Conservation (phyloP, 2,888 invertebrate species). For the Conchocele bisecta region DNA sequence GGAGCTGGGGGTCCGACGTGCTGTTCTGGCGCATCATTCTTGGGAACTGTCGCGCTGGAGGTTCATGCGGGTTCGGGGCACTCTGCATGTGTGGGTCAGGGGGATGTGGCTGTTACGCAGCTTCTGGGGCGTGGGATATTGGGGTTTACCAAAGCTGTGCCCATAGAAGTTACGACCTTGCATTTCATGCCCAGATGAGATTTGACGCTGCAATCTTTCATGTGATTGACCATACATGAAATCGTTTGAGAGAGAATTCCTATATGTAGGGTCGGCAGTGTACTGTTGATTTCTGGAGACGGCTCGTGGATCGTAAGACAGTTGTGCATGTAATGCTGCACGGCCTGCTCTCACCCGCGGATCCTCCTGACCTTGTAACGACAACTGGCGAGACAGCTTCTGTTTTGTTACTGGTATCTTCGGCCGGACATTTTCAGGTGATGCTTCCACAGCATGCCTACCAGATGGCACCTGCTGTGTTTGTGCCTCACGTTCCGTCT, state of each 20-base stretch:
- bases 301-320: constrained; percentile 53
- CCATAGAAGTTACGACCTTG: too few species aligned
- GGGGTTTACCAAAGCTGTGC: too few species aligned
- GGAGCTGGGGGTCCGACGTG: constrained; percentile 87
- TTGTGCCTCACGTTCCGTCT: constrained; percentile 86
- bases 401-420: constrained; percentile 37
- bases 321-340: constrained; percentile 27
- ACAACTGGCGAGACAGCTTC: constrained; percentile 51
- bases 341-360: constrained; percentile 85
- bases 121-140: too few species aligned
- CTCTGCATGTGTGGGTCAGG: too few species aligned
- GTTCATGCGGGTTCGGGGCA: constrained; percentile 72
- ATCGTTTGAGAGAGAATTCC: constrained; percentile 32
- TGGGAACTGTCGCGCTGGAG: constrained; percentile 61
- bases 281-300: neutral
- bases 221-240: constrained; percentile 41
- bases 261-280: neutral
- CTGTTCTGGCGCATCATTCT: constrained; percentile 84
- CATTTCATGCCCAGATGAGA: too few species aligned
- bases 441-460: neutral
- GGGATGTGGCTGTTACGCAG: too few species aligned
- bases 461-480: neutral
- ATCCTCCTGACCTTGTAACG: constrained; percentile 90
- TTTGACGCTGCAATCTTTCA: too few species aligned
- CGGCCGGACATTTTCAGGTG: constrained; percentile 2